Percentiles rank a stretch among this genome's conserved stretches.
These are phyloP conservation scores for Stegodyphus dumicola DNA, from an alignment of 1,140 invertebrate genomes.

Conservation along the genomic window DNA sequence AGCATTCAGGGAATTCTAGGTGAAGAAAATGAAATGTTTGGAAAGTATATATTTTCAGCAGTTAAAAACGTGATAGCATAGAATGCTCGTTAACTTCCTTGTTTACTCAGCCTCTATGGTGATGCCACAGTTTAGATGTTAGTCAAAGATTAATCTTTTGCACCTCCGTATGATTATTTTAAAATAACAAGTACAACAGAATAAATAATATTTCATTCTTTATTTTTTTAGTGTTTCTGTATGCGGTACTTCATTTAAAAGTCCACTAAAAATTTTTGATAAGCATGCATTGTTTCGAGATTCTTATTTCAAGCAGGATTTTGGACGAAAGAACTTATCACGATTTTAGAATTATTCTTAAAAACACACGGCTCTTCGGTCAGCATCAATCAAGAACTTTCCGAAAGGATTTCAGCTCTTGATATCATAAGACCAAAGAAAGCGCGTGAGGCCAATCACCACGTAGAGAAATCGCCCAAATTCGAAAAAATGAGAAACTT, in stretches of 20 bases:
- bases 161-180: too few relatives aligned
- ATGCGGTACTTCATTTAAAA: not conserved
- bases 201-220: not conserved
- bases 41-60: too few relatives aligned
- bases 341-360: not conserved
- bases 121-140: too few relatives aligned
- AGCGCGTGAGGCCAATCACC: not conserved
- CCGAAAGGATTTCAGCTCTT: slow-evolving; percentile 24
- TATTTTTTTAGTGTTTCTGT: not conserved
- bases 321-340: not conserved
- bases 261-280: not conserved
- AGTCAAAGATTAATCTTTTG: too few relatives aligned
- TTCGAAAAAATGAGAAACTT: not conserved
- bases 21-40: too few relatives aligned
- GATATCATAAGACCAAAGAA: slow-evolving; percentile 12
- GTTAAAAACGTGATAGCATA: too few relatives aligned
- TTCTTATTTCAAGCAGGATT: not conserved
- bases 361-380: too few relatives aligned
- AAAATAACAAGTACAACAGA: too few relatives aligned
- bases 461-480: not conserved
- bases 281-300: too few relatives aligned
- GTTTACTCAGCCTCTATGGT: too few relatives aligned
- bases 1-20: too few relatives aligned
- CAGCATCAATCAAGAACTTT: slow-evolving; percentile 29
- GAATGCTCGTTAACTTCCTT: too few relatives aligned